Conservation (phyloP, 2,888 invertebrate genomes). For the Cosmopolites sordidus region DNA sequence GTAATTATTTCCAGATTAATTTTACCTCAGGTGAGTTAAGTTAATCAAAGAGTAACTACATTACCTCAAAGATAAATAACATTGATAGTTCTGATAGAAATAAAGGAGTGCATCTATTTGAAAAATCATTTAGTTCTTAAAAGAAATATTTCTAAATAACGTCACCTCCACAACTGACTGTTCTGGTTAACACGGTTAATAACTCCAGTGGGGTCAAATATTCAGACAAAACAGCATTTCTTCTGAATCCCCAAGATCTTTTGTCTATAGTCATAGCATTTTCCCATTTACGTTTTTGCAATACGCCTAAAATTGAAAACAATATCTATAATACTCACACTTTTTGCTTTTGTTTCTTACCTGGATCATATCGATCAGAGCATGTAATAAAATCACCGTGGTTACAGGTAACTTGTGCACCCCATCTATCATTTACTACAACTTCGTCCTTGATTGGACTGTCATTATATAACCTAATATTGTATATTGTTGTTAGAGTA, state of each 20-base stretch:
- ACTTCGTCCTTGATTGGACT: conserved; percentile 85
- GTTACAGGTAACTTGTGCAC: conserved; percentile 67
- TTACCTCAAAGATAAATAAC: no score
- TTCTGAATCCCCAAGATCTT: conserved; percentile 80
- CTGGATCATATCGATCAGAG: conserved; percentile 76
- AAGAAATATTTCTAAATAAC: no score
- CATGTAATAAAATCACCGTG: conserved; percentile 91
- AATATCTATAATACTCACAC: not conserved
- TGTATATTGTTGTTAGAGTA: no score
- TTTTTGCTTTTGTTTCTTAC: conserved; percentile 42
- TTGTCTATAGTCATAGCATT: conserved; percentile 90
- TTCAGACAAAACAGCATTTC: conserved; percentile 64
- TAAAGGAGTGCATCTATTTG: no score
- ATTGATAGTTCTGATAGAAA: no score
- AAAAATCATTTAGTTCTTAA: no score
- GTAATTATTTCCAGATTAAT: no score
- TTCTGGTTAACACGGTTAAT: conserved; percentile 65
- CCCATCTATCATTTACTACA: conserved; percentile 95
- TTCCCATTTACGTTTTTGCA: conserved; percentile 86
- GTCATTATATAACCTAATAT: conserved; percentile 86
- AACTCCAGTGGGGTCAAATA: conserved; percentile 66
- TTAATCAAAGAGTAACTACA: no score
- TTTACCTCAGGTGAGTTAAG: no score
- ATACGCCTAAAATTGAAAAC: conserved; percentile 48
- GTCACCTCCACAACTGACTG: conserved; percentile 80